Evolutionary conservation across 2,113 vertebrate species (phyloP).

Genomic region (Candoia aspera): DNA sequence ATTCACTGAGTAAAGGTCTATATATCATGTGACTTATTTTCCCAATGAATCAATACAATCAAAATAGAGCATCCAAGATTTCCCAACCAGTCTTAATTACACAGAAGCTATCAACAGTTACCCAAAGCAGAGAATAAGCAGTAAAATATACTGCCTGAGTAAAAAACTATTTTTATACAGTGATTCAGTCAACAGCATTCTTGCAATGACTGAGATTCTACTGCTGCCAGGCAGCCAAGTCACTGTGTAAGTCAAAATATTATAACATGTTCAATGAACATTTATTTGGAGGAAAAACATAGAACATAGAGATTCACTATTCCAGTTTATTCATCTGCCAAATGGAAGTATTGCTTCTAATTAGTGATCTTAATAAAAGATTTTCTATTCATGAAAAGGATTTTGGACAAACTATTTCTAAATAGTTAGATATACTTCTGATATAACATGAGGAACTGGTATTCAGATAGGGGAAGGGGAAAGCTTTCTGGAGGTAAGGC

Average conservation of each 20-base stretch:
- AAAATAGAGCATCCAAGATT: slow-evolving; percentile 22
- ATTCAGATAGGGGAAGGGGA: neutral
- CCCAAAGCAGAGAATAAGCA: slow-evolving; percentile 25
- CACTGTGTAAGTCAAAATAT: slow-evolving; percentile 40
- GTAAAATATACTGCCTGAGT: slow-evolving; percentile 25
- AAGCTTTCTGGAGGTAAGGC: neutral
- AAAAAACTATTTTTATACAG: slow-evolving; percentile 56
- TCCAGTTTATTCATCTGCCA: neutral
- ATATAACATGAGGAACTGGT: neutral
- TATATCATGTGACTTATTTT: neutral
- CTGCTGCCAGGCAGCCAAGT: slow-evolving; percentile 13
- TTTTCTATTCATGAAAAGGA: neutral
- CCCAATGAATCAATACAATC: slow-evolving; percentile 18
- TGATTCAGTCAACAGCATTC: slow-evolving; percentile 36
- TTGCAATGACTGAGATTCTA: slow-evolving; percentile 49
- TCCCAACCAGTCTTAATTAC: slow-evolving; percentile 45
- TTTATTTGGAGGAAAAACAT: too few species aligned
- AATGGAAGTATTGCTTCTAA: too few species aligned
- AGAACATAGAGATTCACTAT: accelerated
- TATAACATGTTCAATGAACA: neutral
- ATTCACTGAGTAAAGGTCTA: slow-evolving; percentile 12
- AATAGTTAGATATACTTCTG: neutral
- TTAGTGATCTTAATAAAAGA: too few species aligned
- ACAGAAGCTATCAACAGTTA: slow-evolving; percentile 44
- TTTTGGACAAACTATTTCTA: neutral